Evolutionary conservation across 2,797 vertebrate genomes (phyloP).

Genomic region (Paratrypauchen microcephalus): DNA sequence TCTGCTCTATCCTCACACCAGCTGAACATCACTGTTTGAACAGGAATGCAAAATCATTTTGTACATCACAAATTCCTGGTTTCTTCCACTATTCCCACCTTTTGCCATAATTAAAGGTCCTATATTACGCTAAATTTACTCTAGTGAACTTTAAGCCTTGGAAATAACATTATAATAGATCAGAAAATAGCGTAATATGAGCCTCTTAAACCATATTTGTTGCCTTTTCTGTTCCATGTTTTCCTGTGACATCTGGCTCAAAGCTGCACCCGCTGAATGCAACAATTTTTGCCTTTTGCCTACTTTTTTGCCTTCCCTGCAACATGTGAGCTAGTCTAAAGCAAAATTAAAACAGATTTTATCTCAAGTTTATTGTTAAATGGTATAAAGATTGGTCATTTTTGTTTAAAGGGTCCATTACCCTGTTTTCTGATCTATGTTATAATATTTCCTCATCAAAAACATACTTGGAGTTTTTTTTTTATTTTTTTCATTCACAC

Average conservation of each 20-base stretch:
- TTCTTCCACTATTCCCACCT: conserved; percentile 32
- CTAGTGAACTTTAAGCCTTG: too few species aligned
- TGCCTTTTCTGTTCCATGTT: conserved; percentile 62
- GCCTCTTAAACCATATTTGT: conserved; percentile 40
- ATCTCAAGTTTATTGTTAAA: too few species aligned
- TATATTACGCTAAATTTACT: too few species aligned
- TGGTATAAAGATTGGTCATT: too few species aligned
- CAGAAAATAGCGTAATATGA: too few species aligned
- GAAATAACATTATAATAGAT: too few species aligned
- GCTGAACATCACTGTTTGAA: conserved; percentile 67
- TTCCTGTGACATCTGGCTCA: conserved; percentile 70
- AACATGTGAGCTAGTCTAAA: conserved; percentile 17
- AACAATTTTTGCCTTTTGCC: conserved; percentile 31
- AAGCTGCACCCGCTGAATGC: conserved; percentile 67
- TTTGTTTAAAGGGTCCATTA: too few species aligned
- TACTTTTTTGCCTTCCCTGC: conserved; percentile 5
- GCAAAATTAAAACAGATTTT: background rate
- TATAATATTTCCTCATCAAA: too few species aligned
- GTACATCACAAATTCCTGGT: conserved; percentile 26
- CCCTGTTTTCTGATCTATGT: too few species aligned
- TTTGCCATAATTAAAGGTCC: conserved; percentile 73
- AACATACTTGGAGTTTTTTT: too few species aligned
- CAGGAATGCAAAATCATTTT: conserved; percentile 66
- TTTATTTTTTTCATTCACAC: too few species aligned
- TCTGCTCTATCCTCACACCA: conserved; percentile 70